Base-by-base conservation (phyloP, 2,113 vertebrate species). In the Lipophrys pholis region DNA sequence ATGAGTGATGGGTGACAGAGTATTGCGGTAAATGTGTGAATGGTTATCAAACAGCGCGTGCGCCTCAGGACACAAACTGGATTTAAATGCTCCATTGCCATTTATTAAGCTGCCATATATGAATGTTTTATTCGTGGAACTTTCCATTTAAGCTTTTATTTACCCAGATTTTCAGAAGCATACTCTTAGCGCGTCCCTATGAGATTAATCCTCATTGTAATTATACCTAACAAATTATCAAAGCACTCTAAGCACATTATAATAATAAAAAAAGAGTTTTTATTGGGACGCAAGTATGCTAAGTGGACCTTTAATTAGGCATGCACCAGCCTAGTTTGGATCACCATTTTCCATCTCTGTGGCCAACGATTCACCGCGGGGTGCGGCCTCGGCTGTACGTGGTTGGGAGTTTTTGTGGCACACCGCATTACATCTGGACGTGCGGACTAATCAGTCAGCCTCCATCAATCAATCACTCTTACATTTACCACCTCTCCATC, bases 351-450 rank as follows among this genome's bases (percentile, higher is more conserved):
- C 21, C 57, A 46, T 64, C 59, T 66, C 58, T 53, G 72, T 17
- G 56, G 65, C 77, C 81, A 66, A 65, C 82, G 76, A 39, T 63
- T 79, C 84, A 71, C 81, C 72, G 6, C 68, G 81, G 83, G 82
- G 69, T 80, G 85, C 85, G 80, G 87, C 82, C 69, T 84, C 53
- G 84, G 69, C 85, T 76, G 57, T 51, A 76, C 59, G 65, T 73
- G 62, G 67, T 73, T 76, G 71, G 70, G 71, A 67, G 76, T 86
- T 89, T 85, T 79, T 86, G 84, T 55, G 85, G 86, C 73, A 50
- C 75, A 84, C 87, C 85, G 66, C 86, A 80, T 89, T 82, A 85
- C 83, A 86, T 84, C 82, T 91, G 87, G 88, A 87, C 80, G 72
- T 12, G 80, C 81, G 82, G 80, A 76, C 83, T 84, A 88, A 91